These are phyloP conservation scores for Vanessa atalanta DNA, from an alignment of 1,140 invertebrate species.

Conservation along the genomic window DNA sequence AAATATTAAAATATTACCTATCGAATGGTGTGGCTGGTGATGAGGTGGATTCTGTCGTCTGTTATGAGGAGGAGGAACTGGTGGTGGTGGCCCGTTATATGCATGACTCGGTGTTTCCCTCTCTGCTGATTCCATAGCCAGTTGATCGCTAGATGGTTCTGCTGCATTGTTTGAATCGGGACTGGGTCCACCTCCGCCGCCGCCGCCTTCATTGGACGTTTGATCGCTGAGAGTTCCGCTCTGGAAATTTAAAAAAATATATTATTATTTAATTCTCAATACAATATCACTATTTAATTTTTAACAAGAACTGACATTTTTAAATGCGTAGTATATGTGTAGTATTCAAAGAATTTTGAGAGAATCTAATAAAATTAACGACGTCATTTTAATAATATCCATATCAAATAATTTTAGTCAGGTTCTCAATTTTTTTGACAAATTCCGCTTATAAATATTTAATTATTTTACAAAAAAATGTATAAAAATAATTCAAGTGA, in stretches of 20 bases:
- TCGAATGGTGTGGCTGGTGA: constrained; percentile 80
- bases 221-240: constrained; percentile 68
- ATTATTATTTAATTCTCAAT: too few relatives aligned
- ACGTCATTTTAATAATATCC: too few relatives aligned
- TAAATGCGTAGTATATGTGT: too few relatives aligned
- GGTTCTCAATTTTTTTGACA: too few relatives aligned
- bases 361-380: too few relatives aligned
- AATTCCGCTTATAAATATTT: too few relatives aligned
- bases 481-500: too few relatives aligned
- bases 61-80: constrained; percentile 70
- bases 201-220: constrained; percentile 65
- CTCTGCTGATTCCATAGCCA: constrained; percentile 85
- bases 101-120: constrained; percentile 81
- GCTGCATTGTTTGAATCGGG: constrained; percentile 64
- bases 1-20: constrained; percentile 51
- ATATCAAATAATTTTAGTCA: too few relatives aligned
- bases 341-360: too few relatives aligned
- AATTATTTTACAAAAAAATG: too few relatives aligned
- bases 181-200: constrained; percentile 54
- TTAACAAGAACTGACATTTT: background rate
- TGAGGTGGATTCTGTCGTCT: constrained; percentile 77
- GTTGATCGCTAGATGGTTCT: constrained; percentile 82
- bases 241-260: constrained; percentile 49
- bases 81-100: constrained; percentile 79
- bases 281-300: background rate